Conservation (phyloP, 2,888 invertebrate genomes). For the Apamea monoglypha region DNA sequence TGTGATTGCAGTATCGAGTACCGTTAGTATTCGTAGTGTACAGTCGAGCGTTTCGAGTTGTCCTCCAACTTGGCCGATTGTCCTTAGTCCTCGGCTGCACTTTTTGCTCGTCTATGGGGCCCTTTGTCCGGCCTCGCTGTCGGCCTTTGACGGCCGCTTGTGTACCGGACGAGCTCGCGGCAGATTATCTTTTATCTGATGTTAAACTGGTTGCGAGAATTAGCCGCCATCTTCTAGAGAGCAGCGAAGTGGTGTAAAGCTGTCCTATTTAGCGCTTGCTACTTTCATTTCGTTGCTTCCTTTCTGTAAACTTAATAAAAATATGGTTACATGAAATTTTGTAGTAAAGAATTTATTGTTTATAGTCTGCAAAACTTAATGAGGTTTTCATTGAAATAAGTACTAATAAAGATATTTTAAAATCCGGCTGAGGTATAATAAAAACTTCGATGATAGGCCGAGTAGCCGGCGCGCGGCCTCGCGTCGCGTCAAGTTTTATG, state of each 20-base stretch:
- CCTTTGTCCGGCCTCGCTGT: background rate
- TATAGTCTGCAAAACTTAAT: constrained; percentile 8
- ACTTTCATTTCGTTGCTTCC: background rate
- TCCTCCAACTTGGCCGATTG: background rate
- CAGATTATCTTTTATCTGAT: constrained; percentile 27
- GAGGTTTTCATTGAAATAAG: constrained; percentile 44
- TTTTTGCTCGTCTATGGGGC: constrained; percentile 5
- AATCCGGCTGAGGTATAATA: constrained; percentile 32
- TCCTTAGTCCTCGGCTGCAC: background rate
- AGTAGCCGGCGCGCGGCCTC: constrained; percentile 10
- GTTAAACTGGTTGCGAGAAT: constrained; percentile 17
- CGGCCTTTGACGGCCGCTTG: background rate
- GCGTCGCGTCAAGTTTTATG: constrained; percentile 49
- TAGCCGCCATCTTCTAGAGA: background rate
- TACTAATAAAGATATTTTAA: constrained; percentile 49
- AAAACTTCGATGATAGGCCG: constrained; percentile 42
- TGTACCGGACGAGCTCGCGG: background rate
- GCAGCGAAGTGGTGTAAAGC: constrained; percentile 2
- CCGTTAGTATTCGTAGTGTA: background rate
- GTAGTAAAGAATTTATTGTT: background rate
- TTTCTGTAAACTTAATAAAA: background rate
- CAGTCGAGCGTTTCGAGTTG: background rate
- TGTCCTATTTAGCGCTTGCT: background rate
- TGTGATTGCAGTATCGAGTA: background rate
- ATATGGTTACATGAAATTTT: background rate